These are phyloP conservation scores for Argyrosomus japonicus DNA, from an alignment of 2,113 vertebrate species.

Conservation along the genomic window DNA sequence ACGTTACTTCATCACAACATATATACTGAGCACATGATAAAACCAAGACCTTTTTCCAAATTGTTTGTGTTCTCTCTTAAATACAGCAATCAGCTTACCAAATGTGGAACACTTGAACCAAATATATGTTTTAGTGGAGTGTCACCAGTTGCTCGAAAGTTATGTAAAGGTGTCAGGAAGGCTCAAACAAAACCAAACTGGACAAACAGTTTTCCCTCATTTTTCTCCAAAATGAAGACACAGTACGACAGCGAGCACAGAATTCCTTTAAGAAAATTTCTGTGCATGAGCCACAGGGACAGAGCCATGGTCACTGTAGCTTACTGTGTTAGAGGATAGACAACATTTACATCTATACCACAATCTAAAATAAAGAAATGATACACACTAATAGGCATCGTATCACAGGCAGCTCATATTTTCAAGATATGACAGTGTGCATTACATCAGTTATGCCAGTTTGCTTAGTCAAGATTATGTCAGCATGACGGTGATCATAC, in stretches of 20 bases:
- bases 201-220: too few species aligned
- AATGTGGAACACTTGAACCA: background rate
- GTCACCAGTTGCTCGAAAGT: background rate
- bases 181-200: too few species aligned
- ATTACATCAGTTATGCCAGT: background rate
- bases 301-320: too few species aligned
- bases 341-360: background rate
- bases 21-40: background rate
- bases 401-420: background rate
- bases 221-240: too few species aligned
- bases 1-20: background rate
- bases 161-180: too few species aligned
- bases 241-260: too few species aligned
- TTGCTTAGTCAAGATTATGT: background rate
- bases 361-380: background rate
- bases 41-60: background rate
- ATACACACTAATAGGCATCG: background rate
- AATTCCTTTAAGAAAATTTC: too few species aligned
- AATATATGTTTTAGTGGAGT: background rate
- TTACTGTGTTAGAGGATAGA: background rate
- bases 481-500: too few species aligned
- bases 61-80: background rate
- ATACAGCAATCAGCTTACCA: background rate
- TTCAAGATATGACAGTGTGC: background rate
- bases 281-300: too few species aligned